Percentiles rank a stretch among this genome's conserved stretches.
Evolutionary conservation across 2,113 vertebrate genomes (phyloP).

Genomic region (Pyrgilauda ruficollis): DNA sequence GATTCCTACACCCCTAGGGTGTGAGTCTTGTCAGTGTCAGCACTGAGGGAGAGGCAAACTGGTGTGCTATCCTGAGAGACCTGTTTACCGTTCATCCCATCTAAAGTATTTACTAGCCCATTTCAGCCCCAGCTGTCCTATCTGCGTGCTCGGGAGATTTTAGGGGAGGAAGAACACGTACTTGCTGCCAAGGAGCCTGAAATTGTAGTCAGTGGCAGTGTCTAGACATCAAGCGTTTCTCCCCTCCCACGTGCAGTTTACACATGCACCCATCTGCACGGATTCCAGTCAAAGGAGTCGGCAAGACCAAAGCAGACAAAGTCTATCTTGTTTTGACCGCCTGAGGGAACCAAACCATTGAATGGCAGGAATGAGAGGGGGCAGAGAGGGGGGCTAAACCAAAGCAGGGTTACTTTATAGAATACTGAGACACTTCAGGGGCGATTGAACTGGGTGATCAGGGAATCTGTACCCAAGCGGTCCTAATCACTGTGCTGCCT

Average conservation of each 20-base stretch:
- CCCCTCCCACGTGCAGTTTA: conserved; percentile 49
- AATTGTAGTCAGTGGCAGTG: conserved; percentile 38
- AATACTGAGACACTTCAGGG: neutral
- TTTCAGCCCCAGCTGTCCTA: neutral
- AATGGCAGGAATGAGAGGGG: conserved; percentile 17
- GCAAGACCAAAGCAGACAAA: conserved; percentile 41
- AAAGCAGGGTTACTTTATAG: neutral
- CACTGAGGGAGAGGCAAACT: neutral
- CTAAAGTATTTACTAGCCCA: neutral
- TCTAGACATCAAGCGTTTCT: conserved; percentile 61
- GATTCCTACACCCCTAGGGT: neutral
- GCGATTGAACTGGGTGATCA: neutral
- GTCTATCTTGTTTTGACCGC: conserved; percentile 47
- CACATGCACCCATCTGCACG: conserved; percentile 39
- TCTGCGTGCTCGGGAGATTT: neutral
- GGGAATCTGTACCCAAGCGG: neutral
- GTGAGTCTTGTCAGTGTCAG: neutral
- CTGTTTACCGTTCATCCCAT: neutral
- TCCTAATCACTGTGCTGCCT: neutral
- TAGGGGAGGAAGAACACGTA: neutral
- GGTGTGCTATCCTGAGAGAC: neutral
- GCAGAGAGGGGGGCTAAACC: neutral
- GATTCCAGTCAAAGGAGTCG: conserved; percentile 29
- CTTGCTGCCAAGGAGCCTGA: conserved; percentile 9
- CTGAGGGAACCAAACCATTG: conserved; percentile 53